Percentiles rank a stretch among this genome's conserved stretches.
Conservation (phyloP, 23 tunicate genomes). For the Styela clava region DNA sequence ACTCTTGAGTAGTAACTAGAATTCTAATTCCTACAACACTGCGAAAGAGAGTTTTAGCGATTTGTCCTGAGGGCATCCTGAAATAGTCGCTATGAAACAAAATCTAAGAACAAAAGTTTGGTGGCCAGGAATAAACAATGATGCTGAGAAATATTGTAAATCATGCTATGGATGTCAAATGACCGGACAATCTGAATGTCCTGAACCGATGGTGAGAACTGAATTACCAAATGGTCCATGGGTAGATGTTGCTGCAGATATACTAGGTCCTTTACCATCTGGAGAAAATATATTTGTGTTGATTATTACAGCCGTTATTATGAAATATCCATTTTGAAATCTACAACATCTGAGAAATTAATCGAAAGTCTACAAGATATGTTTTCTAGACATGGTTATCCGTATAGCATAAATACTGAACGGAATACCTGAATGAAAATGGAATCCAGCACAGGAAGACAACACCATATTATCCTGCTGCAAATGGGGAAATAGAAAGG, state of each 20-base stretch:
- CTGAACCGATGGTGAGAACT: conserved; percentile 28
- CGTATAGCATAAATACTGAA: background rate
- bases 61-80: too few species aligned
- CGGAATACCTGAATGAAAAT: conserved; percentile 24
- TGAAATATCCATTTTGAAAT: background rate
- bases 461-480: conserved; percentile 29
- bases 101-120: too few species aligned
- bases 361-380: background rate
- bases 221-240: conserved; percentile 25
- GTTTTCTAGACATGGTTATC: background rate
- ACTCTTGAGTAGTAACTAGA: too few species aligned
- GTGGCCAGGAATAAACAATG: conserved; percentile 36
- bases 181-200: background rate
- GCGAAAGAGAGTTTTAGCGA: too few species aligned
- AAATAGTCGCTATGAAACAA: conserved; percentile 7
- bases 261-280: conserved; percentile 30
- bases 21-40: too few species aligned
- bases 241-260: conserved; percentile 30
- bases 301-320: background rate
- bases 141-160: conserved; percentile 26
- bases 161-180: conserved; percentile 32
- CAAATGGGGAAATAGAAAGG: conserved; percentile 45
- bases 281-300: conserved; percentile 39
- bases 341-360: background rate
- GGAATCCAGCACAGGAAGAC: conserved; percentile 30